Evolutionary conservation across 2,113 vertebrate species (phyloP), one percentile per base, ranked within the genome.

Genomic region (Entelurus aequoreus): DNA sequence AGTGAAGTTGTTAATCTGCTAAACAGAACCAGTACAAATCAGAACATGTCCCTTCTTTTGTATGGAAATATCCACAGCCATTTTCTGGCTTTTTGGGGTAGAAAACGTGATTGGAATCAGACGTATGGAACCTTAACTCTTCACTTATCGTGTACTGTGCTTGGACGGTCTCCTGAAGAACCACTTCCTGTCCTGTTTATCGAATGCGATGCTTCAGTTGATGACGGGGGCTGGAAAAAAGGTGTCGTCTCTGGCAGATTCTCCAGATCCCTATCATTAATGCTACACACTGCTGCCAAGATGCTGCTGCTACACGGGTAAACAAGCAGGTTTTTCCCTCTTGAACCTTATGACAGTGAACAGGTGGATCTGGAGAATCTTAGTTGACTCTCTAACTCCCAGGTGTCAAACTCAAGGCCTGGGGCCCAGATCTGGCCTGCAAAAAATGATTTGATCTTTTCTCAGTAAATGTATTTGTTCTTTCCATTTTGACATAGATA

Each of bases 21-120:
- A 71, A 80, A 88, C 74, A 80, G 60, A 78, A 65, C 46, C 16
- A 63, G 49, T 51, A 60, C 82, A 68, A 63, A 81, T 71, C 73
- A 74, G 76, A 70, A 75, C 87, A 75, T 75, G 82, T 73, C 69
- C 54, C 71, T 76, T 82, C 63, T 71, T 88, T 83, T 79, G 56
- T 67, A 86, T 83, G 71, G 68, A 84, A 84, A 84, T 83, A 73
- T 68, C 66, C 58, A 13, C 48, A 76, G 51, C 12, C 60, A 55
- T 65, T 60, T 49, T 50, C 64, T 5, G 76, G 63, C 61, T 63
- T 78, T 67, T 68, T 57, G 37, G 51, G 48, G 37, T 56, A 54
- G 60, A 61, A 82, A 72, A 72, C 54, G 64, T 48, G 35, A 65
- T 55, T 5, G 0, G 10, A 72, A 65, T 65, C 60, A 49, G 67